These are phyloP conservation scores for Synchiropus splendidus DNA, from an alignment of 2,113 vertebrate species.

Conservation along the genomic window DNA sequence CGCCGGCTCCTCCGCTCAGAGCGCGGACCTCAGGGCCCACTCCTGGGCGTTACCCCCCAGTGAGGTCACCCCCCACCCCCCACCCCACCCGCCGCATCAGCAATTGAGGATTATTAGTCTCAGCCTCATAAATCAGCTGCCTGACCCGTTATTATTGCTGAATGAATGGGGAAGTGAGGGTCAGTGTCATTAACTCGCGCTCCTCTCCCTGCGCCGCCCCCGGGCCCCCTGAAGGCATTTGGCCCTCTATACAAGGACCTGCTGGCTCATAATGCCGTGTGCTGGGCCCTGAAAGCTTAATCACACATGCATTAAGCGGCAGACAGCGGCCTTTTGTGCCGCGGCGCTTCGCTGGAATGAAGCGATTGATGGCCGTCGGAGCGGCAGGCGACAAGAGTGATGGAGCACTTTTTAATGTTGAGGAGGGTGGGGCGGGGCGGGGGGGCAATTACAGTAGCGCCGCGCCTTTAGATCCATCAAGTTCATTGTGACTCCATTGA, in stretches of 20 bases:
- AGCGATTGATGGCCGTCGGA: constrained; percentile 92
- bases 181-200: constrained; percentile 98
- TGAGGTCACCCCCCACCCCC: constrained; percentile 33
- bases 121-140: constrained; percentile 94
- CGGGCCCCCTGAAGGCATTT: constrained; percentile 84
- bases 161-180: constrained; percentile 95
- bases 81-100: constrained; percentile 55
- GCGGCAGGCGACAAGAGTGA: constrained; percentile 88
- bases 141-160: constrained; percentile 89
- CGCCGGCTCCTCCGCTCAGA: background rate
- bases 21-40: background rate
- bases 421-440: constrained; percentile 15
- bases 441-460: constrained; percentile 66
- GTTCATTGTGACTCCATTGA: constrained; percentile 53
- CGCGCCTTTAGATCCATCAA: constrained; percentile 58
- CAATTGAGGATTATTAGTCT: constrained; percentile 94
- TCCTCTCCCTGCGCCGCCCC: constrained; percentile 70
- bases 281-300: constrained; percentile 77
- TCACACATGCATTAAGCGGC: constrained; percentile 81
- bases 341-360: constrained; percentile 95
- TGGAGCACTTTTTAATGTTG: constrained; percentile 81
- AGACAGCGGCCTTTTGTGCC: constrained; percentile 94
- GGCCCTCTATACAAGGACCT: constrained; percentile 73
- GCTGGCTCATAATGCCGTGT: constrained; percentile 88
- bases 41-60: constrained; percentile 25